phyloP scores from a whole-genome alignment of 2,113 vertebrate species.

The Anhinga rufa region DNA sequence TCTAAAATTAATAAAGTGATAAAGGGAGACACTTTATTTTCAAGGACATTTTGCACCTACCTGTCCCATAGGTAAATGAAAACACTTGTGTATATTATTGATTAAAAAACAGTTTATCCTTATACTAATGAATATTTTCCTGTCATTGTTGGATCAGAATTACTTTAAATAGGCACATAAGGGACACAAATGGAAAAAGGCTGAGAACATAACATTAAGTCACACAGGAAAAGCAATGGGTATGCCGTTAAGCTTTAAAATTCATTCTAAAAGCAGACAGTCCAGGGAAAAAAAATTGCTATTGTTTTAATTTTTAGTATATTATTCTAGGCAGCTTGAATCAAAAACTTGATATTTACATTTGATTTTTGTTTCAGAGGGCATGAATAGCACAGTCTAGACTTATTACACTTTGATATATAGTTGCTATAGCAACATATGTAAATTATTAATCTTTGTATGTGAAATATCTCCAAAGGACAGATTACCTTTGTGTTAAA shows the following conservation, averaged over 20 bases:
- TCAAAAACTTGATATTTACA: slow-evolving; percentile 49
- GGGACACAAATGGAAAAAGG: background rate
- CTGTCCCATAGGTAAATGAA: background rate
- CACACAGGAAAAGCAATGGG: background rate
- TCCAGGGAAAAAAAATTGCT: background rate
- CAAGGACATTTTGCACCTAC: background rate
- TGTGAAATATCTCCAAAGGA: slow-evolving; percentile 54
- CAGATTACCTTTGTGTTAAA: slow-evolving; percentile 57
- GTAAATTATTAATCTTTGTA: slow-evolving; percentile 62
- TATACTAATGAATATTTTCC: background rate
- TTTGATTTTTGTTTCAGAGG: slow-evolving; percentile 54
- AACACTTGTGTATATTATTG: background rate
- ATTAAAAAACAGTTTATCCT: background rate
- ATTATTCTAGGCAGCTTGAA: slow-evolving; percentile 10
- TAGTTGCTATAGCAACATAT: slow-evolving; percentile 57
- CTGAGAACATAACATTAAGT: background rate
- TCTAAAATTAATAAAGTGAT: background rate
- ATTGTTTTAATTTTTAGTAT: slow-evolving; percentile 31
- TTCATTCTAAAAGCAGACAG: background rate
- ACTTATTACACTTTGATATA: slow-evolving; percentile 57
- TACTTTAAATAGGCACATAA: background rate
- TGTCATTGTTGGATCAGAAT: background rate
- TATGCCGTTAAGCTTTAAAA: background rate
- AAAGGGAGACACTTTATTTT: background rate
- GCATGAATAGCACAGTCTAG: slow-evolving; percentile 40